Conservation (phyloP, 1,140 invertebrate species). For the Oedothorax gibbosus region DNA sequence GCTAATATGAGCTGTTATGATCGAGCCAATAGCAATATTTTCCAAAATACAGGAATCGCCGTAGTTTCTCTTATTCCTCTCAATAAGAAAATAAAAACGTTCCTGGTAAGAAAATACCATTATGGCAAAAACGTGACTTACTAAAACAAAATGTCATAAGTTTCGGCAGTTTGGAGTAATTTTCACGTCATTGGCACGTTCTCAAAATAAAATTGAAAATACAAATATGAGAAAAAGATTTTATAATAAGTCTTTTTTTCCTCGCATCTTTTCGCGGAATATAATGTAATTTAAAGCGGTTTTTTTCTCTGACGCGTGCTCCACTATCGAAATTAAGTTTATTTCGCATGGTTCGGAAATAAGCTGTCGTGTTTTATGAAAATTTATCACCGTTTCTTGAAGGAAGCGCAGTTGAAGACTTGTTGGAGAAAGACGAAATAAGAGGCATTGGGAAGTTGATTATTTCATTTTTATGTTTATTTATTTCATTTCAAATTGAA, state of each 20-base stretch:
- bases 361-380: slow-evolving; percentile 1
- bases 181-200: slow-evolving; percentile 44
- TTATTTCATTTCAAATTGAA: too few relatives aligned
- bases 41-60: too few relatives aligned
- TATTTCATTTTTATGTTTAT: too few relatives aligned
- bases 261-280: slow-evolving; percentile 2
- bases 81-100: too few relatives aligned
- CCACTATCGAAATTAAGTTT: slow-evolving; percentile 36
- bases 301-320: slow-evolving; percentile 28
- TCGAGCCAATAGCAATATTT: too few relatives aligned
- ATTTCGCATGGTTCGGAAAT: neutral
- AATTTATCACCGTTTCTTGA: slow-evolving; percentile 4
- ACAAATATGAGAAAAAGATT: slow-evolving; percentile 17
- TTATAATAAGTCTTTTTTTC: slow-evolving; percentile 31
- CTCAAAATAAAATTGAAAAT: slow-evolving; percentile 44
- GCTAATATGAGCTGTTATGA: too few relatives aligned
- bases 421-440: neutral
- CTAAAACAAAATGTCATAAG: slow-evolving; percentile 29
- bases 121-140: slow-evolving; percentile 35
- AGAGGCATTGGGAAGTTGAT: neutral
- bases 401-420: neutral
- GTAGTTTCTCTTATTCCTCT: too few relatives aligned
- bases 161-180: slow-evolving; percentile 25
- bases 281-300: slow-evolving; percentile 37
- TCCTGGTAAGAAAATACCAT: neutral